Evolutionary conservation across 2,113 vertebrate species (phyloP).

Genomic region (Piaya cayana): DNA sequence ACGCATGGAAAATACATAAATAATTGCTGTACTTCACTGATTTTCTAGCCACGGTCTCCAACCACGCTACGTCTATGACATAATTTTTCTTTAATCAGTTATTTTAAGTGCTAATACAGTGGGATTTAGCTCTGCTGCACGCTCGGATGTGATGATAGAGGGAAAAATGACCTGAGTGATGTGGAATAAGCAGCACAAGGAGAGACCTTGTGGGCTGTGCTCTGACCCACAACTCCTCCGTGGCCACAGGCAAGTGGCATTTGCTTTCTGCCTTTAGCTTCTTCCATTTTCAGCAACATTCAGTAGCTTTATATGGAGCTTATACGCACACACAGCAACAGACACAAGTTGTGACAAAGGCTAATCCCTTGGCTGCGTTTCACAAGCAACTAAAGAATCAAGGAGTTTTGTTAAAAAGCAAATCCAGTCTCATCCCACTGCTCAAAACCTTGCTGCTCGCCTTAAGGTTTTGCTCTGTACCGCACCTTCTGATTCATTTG

Average conservation of each 20-base stretch:
- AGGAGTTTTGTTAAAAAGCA: neutral
- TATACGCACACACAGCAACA: rapidly evolving
- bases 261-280: neutral
- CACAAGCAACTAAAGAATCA: neutral
- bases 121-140: neutral
- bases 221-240: neutral
- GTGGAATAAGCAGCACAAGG: neutral
- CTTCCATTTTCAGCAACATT: rapidly evolving
- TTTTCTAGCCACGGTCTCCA: neutral
- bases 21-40: neutral
- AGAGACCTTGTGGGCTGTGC: neutral
- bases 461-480: neutral
- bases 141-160: neutral
- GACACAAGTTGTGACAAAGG: neutral
- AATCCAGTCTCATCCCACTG: neutral
- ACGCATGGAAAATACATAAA: neutral
- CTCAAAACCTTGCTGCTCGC: neutral
- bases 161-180: neutral
- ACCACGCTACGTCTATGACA: neutral
- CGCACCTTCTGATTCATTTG: neutral
- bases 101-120: neutral
- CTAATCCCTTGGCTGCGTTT: neutral
- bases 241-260: rapidly evolving
- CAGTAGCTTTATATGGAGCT: neutral
- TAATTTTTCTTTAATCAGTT: neutral